Conservation (phyloP, 2,797 vertebrate genomes). For the Bufotes viridis region DNA sequence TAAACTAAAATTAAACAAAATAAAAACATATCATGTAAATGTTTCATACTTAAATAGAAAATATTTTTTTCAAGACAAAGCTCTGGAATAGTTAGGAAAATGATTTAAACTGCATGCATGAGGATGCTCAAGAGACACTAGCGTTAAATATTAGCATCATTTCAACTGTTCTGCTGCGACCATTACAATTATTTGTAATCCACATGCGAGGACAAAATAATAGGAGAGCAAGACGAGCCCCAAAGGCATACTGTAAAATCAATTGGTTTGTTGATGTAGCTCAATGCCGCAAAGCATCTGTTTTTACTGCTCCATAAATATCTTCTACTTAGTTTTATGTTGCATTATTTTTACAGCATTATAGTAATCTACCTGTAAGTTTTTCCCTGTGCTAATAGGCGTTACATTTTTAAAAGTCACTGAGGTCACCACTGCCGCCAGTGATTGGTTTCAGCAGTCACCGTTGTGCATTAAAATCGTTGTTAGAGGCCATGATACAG, state of each 20-base stretch:
- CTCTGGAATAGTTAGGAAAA: background rate
- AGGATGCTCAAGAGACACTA: background rate
- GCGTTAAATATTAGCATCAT: background rate
- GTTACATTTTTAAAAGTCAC: too few species aligned
- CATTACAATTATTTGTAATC: slow-evolving; percentile 53
- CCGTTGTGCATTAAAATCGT: too few species aligned
- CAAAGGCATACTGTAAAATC: slow-evolving; percentile 46
- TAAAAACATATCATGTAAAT: too few species aligned
- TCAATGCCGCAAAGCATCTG: background rate
- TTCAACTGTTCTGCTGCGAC: slow-evolving; percentile 32
- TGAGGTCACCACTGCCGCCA: too few species aligned
- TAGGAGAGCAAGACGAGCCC: slow-evolving; percentile 42
- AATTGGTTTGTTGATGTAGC: slow-evolving; percentile 53
- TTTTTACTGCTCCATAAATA: too few species aligned
- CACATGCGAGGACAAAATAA: slow-evolving; percentile 32
- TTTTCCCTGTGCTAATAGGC: too few species aligned
- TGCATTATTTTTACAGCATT: too few species aligned
- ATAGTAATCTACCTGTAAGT: too few species aligned
- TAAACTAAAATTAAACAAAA: too few species aligned
- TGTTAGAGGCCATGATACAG: too few species aligned
- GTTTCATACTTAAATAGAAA: background rate
- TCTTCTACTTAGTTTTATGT: too few species aligned
- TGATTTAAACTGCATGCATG: background rate
- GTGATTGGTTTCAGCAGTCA: too few species aligned
- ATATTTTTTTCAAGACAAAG: background rate